Evolutionary conservation across 2,888 invertebrate species (phyloP).

Genomic region (Cephus runcator): DNA sequence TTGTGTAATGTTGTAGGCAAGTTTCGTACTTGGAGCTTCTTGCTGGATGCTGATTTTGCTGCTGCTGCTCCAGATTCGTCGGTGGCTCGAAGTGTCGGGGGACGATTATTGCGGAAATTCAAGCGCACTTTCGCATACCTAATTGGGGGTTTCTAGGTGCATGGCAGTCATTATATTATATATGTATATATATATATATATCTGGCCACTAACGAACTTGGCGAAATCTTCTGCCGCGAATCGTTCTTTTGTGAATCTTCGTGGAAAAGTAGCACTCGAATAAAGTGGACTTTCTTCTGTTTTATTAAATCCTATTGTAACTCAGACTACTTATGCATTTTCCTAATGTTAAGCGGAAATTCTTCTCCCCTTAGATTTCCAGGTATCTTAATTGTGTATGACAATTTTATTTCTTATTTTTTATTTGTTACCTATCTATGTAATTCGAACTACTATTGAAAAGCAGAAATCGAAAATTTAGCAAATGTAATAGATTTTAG

Average conservation of each 20-base stretch:
- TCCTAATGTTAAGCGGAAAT: constrained; percentile 24
- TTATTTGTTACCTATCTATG: background rate
- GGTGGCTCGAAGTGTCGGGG: background rate
- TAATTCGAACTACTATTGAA: too few relatives aligned
- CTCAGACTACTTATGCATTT: constrained; percentile 37
- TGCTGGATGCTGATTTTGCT: background rate
- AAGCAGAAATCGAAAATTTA: too few relatives aligned
- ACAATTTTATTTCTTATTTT: background rate
- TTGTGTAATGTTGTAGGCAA: background rate
- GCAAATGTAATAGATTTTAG: too few relatives aligned
- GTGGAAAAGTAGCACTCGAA: background rate
- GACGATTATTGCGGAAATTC: background rate
- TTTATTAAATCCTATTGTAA: constrained; percentile 41
- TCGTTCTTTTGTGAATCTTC: background rate
- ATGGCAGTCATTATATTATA: background rate
- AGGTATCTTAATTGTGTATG: background rate
- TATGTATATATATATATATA: background rate
- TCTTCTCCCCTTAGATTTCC: background rate
- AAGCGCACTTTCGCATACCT: background rate
- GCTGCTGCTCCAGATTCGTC: background rate
- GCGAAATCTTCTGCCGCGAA: background rate
- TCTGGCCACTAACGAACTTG: background rate
- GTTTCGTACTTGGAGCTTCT: background rate
- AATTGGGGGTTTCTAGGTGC: background rate
- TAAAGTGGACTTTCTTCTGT: constrained; percentile 14